Percentiles rank a stretch among this genome's conserved stretches.
phyloP scores from a whole-genome alignment of 2,113 vertebrate species.

The Tragulus kanchil region DNA sequence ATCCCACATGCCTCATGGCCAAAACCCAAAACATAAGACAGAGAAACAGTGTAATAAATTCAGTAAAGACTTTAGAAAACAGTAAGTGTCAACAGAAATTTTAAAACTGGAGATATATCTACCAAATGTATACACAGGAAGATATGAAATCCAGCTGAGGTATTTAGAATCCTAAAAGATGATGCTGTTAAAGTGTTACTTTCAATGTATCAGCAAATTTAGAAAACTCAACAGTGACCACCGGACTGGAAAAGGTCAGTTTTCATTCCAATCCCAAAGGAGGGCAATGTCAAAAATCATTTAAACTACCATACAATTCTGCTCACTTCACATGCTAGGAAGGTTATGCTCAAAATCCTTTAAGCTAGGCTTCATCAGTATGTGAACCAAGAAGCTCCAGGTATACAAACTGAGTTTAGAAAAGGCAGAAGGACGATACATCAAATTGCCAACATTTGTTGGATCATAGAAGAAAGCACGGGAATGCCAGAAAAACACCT shows the following conservation, averaged over 20 bases:
- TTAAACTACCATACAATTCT: not conserved
- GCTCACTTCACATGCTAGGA: not conserved
- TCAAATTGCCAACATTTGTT: not conserved
- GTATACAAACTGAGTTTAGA: not conserved
- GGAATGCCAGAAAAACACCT: not conserved
- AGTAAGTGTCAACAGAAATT: not conserved
- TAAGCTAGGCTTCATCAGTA: not conserved
- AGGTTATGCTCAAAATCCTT: not conserved
- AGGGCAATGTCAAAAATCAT: not conserved
- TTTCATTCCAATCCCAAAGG: not conserved
- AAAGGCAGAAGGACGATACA: not conserved
- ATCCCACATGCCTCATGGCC: no score
- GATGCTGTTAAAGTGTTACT: not conserved
- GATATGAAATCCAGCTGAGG: not conserved
- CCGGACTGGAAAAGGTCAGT: not conserved
- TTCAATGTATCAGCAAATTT: not conserved
- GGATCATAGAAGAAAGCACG: not conserved
- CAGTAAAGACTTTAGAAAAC: no score
- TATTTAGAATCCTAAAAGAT: not conserved
- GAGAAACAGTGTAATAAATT: no score
- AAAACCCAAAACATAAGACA: no score
- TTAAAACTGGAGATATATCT: conserved; percentile 33
- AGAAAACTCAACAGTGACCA: not conserved
- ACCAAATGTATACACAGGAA: not conserved
- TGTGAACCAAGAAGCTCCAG: not conserved